These are phyloP conservation scores for Bombus pascuorum DNA, from an alignment of 1,140 invertebrate species.

Conservation along the genomic window DNA sequence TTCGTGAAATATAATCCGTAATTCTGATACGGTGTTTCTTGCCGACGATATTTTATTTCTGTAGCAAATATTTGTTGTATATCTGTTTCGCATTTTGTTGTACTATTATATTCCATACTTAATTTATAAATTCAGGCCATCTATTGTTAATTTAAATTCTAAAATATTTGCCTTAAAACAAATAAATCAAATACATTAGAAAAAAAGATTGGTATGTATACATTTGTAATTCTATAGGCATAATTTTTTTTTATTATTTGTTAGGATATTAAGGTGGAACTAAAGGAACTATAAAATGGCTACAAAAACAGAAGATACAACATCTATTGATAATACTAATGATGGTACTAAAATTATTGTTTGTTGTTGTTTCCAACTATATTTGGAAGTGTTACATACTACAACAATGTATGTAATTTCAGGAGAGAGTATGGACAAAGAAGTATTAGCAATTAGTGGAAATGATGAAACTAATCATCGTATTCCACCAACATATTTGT, in stretches of 20 bases:
- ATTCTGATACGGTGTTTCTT: slow-evolving; percentile 13
- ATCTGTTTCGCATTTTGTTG: neutral
- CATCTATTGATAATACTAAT: slow-evolving; percentile 77
- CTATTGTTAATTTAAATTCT: neutral
- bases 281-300: slow-evolving; percentile 70
- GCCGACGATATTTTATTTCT: neutral
- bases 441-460: slow-evolving; percentile 73
- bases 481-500: slow-evolving; percentile 79
- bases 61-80: neutral
- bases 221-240: neutral
- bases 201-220: neutral
- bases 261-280: slow-evolving; percentile 62
- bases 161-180: neutral
- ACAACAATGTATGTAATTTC: neutral
- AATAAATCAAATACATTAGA: neutral
- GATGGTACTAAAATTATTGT: slow-evolving; percentile 69
- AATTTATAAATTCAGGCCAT: neutral
- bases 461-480: slow-evolving; percentile 73
- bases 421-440: slow-evolving; percentile 73
- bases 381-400: neutral
- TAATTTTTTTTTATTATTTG: slow-evolving; percentile 37
- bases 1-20: slow-evolving; percentile 26
- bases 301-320: slow-evolving; percentile 77
- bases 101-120: neutral
- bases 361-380: neutral